Base-by-base conservation (phyloP, 2,113 vertebrate species). In the Trogon melanurus region DNA sequence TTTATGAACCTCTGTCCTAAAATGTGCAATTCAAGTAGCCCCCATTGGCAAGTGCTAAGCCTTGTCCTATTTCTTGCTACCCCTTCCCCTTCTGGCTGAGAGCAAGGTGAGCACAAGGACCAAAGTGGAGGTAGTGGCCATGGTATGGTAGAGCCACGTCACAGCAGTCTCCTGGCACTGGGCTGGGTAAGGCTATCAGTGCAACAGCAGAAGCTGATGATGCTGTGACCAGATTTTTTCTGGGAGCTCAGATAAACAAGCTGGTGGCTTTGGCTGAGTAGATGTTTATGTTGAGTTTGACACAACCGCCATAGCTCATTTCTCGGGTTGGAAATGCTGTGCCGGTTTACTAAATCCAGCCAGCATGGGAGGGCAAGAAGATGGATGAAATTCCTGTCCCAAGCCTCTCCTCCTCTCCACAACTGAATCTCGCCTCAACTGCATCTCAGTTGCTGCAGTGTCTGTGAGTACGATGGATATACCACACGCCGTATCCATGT, bases 401-500 rank as follows among this genome's bases (percentile, higher is more conserved):
- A 18, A 79, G 9, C 15, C 5, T 45, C 50, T 60, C 38, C 16
- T 74, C 15, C 36, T 74, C 41, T 58, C 47, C 44, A 13, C 1
- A 1, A 5, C 21, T 16, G 13, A 51, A 41, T 64, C 22, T 91
- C 9, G 32, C 53, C 32, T 89, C 48, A 47, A 2, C 44, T 58
- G 17, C 48, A 21, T 86, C 53, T 73, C 56, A 61, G 38, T 29
- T 78, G 56, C 48, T 60, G 13, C 2, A 1, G 5, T 47, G n/a
- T 54, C 6, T 1, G 30, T 62, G 30, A 73, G 36, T 60, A 16
- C 1, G 4, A 8, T 20, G 48, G 32, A 51, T 90, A 27, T 0
- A 7, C 47, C 32, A 11, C 4, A 2, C 0, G 1, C 41, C 6
- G 0, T 70, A 11, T 41, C 23, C 32, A 15, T 48, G 53, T 21